Evolutionary conservation across 1,140 invertebrate genomes (phyloP), one percentile per base, ranked within the genome.

Genomic region (Sipha flava): DNA sequence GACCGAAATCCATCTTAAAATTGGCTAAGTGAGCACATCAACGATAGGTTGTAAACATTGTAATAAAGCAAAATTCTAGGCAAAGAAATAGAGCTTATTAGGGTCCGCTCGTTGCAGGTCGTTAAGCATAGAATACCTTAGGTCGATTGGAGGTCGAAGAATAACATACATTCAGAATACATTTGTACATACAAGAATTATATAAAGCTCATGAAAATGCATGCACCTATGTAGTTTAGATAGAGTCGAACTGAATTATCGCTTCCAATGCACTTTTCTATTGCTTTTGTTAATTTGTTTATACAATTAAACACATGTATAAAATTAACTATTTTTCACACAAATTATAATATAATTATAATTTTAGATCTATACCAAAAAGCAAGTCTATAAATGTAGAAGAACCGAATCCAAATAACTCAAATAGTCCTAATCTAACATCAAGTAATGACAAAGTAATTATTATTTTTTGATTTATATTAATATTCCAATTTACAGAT

Each of bases 11-110:
- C 73, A 57, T 43, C 73, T 77, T 77, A 59, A 77, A 57, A 40
- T 77, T 77, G 49, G 73, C 73, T 77, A 77, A 77, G 73, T 77
- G 73, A 77, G 73, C 73, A 77, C 49, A 57, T 57, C 21, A 77
- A 77, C 52, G 52, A 75, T 77, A 77, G 73, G 73, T 77, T 77
- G 70, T 75, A 52, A 43, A 77, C 52, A 52, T 77, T 77, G 70
- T 75, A 52, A 43, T 77, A 77, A 77, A 54, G 23, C 73, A 77
- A 29, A 54, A 77, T 57, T 57, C 73, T 73, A 77, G 34, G 40
- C 45, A 43, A 77, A 26, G 40, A 77, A 54, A 57, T 77, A 77
- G 73, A 54, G 73, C 73, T 77, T 77, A 59, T 77, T 57, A 40
- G 52, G 73, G 52, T 77, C 6, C 73, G 49, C 49, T 77, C 49